phyloP scores from a whole-genome alignment of 2,113 vertebrate species.

The Bucco capensis region DNA sequence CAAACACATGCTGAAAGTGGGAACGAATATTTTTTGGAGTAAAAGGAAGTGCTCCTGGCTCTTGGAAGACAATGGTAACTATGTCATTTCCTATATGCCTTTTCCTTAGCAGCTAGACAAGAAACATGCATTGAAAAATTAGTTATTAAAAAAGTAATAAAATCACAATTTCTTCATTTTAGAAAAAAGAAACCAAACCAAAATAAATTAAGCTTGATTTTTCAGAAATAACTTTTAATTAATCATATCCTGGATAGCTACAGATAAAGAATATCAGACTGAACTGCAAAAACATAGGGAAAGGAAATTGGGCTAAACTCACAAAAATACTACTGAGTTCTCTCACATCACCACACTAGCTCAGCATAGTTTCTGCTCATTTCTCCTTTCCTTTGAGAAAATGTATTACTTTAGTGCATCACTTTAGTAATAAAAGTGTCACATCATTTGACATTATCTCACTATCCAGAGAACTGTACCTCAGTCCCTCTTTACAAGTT shows the following conservation, averaged over 20 bases:
- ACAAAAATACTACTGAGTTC: not conserved
- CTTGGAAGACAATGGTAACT: constrained; percentile 98
- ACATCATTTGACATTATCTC: not conserved
- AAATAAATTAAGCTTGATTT: not conserved
- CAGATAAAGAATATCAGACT: not conserved
- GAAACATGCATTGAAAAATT: constrained; percentile 38
- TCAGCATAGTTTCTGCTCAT: not conserved
- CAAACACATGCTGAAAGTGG: constrained; percentile 97
- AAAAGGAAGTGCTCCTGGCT: constrained; percentile 94
- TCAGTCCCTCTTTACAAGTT: not conserved
- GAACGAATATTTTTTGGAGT: constrained; percentile 96
- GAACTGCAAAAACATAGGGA: not conserved
- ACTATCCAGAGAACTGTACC: not conserved
- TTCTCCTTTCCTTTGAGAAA: not conserved
- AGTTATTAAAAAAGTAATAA: not conserved
- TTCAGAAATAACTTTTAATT: not conserved
- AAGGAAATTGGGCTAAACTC: not conserved
- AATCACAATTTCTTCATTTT: not conserved
- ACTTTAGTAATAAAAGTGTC: not conserved
- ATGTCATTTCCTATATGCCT: constrained; percentile 98
- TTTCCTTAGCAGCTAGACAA: constrained; percentile 89
- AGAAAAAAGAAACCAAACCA: not conserved
- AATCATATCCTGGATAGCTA: not conserved
- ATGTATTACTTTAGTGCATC: not conserved
- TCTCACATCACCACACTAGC: not conserved